Conservation (phyloP, 2,113 vertebrate species). For the Microcebus tavaratra region DNA sequence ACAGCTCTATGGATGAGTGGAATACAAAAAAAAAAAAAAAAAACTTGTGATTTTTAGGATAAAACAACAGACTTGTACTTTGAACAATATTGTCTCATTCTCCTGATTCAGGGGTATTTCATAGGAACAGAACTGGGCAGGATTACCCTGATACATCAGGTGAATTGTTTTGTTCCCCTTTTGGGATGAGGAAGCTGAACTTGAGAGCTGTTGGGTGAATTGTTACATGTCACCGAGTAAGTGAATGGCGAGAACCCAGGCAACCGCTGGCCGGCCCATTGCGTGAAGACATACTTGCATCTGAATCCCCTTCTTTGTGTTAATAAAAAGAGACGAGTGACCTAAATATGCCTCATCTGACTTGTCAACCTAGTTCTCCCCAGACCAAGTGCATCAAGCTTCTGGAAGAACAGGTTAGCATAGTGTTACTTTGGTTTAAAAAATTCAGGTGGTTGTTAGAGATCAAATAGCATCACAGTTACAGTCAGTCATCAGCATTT, state of each 20-base stretch:
- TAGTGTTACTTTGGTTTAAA: not conserved
- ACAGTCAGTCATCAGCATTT: not conserved
- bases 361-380: not conserved
- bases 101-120: not conserved
- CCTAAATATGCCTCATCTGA: not conserved
- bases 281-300: not conserved
- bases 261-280: rapidly evolving
- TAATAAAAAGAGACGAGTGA: not conserved
- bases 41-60: not conserved
- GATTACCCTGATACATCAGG: not conserved
- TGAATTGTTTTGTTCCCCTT: not conserved
- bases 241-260: not conserved
- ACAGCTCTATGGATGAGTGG: not conserved
- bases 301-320: not conserved
- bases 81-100: not conserved
- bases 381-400: not conserved
- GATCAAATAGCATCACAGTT: not conserved
- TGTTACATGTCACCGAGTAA: rapidly evolving
- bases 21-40: not conserved
- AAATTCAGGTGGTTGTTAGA: not conserved
- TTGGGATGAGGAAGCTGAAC: not conserved
- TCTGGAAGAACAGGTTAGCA: slow-evolving; percentile 12
- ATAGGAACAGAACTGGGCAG: not conserved
- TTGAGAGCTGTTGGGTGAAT: not conserved
- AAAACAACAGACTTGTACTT: not conserved